Base-by-base conservation (phyloP, 2,113 vertebrate species). In the Ursus arctos region DNA sequence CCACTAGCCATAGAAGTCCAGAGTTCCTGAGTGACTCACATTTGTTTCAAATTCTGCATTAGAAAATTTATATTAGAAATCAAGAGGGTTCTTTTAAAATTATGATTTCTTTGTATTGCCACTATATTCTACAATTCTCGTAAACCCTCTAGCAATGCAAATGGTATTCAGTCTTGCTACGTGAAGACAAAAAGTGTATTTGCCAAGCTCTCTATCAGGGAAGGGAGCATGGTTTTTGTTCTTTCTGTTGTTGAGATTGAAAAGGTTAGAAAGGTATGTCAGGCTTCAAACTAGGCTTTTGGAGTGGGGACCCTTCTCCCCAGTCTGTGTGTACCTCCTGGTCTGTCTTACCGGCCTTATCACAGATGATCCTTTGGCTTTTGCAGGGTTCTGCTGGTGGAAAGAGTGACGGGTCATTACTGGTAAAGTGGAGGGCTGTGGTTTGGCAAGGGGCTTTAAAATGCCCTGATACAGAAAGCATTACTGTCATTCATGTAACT, bases 121-220 rank as follows among this genome's bases (percentile, higher is more conserved):
- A 59, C 57, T 87, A 3, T 21, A 79, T 91, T 88, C 83, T 47
- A 31, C 89, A 10, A 22, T 18, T 89, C 69, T 88, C 36, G 83
- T 77, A 88, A 95, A 83, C 72, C 55, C 83, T 95, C 59, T 77
- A 94, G 69, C 87, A 77, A 89, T 71, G 43, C 72, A 93, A 91
- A 94, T 94, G 47, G 49, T 19, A 53, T 53, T 91, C 74, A 79
- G 0, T 96, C 65, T 94, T 94, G 71, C 80, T 90, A 31, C 28
- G 43, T 1, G 10, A 53, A 83, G 77, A 88, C 87, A 85, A 71
- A 92, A 74, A 40, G 15, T 14, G 0, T 55, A 53, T 83, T 71
- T 93, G 19, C 86, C 49, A 81, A 92, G 49, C 43, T 69, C 15
- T 76, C 22, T 40, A 3, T 9, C 28, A 59, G 9, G 72, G 36